Evolutionary conservation across 2,888 invertebrate species (phyloP).

Genomic region (Dione juno): DNA sequence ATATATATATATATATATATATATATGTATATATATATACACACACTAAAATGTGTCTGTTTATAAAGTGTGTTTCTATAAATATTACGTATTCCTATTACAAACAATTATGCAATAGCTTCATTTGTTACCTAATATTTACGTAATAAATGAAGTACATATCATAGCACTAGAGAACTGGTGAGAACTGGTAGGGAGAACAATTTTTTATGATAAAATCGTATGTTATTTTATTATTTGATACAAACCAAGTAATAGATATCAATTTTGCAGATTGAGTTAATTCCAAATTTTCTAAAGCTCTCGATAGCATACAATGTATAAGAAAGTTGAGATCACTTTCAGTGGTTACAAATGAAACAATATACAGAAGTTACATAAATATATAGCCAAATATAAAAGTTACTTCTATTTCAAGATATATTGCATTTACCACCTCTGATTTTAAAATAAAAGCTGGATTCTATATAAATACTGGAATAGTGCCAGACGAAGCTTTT

Average conservation of each 20-base stretch:
- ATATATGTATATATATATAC: too few species aligned
- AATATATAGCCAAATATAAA: slow-evolving; percentile 5
- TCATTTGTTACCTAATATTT: too few species aligned
- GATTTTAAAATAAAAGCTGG: slow-evolving; percentile 21
- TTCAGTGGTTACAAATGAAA: not conserved
- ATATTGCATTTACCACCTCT: slow-evolving; percentile 14
- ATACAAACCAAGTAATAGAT: not conserved
- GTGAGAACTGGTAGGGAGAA: too few species aligned
- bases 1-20: too few species aligned
- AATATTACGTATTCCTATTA: too few species aligned
- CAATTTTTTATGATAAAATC: too few species aligned
- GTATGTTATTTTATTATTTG: not conserved
- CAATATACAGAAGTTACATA: not conserved
- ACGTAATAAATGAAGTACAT: too few species aligned
- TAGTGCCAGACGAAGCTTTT: slow-evolving; percentile 12
- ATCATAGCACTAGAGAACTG: too few species aligned
- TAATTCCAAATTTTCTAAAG: not conserved
- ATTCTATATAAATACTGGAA: slow-evolving; percentile 23
- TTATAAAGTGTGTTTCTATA: too few species aligned
- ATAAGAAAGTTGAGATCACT: not conserved
- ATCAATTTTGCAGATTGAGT: not conserved
- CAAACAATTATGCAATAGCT: too few species aligned
- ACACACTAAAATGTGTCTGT: too few species aligned
- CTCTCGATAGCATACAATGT: not conserved
- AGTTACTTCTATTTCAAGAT: slow-evolving; percentile 5